Evolutionary conservation across 2,797 vertebrate species (phyloP).

Genomic region (Philypnodon macrostomus): DNA sequence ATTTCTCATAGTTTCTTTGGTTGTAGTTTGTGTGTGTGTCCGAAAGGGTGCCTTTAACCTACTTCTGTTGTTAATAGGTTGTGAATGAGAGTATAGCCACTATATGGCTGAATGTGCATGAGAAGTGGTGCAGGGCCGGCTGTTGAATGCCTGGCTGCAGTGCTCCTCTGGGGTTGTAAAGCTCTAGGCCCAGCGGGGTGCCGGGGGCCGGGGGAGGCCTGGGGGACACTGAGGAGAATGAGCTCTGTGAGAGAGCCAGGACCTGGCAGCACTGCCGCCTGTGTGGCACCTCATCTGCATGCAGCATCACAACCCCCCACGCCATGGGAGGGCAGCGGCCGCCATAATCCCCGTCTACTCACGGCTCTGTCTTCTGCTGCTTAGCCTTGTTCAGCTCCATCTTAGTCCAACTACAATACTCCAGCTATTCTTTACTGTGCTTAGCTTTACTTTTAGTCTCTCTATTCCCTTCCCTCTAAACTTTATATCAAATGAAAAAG

Average conservation of each 20-base stretch:
- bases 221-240: conserved; percentile 81
- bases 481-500: too few species aligned
- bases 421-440: conserved; percentile 37
- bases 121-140: conserved; percentile 70
- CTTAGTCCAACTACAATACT: conserved; percentile 54
- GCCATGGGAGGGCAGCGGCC: conserved; percentile 79
- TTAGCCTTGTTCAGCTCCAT: conserved; percentile 60
- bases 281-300: conserved; percentile 96
- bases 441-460: conserved; percentile 35
- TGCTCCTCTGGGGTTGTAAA: conserved; percentile 83
- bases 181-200: conserved; percentile 89
- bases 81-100: conserved; percentile 67
- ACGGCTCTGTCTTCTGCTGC: conserved; percentile 59
- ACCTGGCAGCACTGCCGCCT: conserved; percentile 82
- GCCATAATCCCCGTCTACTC: conserved; percentile 78
- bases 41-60: conserved; percentile 24
- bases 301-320: conserved; percentile 90
- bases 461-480: too few species aligned
- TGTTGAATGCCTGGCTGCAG: conserved; percentile 73
- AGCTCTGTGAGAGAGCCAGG: conserved; percentile 88
- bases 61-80: conserved; percentile 58
- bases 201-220: conserved; percentile 74
- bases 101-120: conserved; percentile 71
- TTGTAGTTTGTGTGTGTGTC: conserved; percentile 53
- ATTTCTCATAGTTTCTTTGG: conserved; percentile 65